A percentile compares a stretch with the other conserved stretches of the same genome.
Evolutionary conservation across 2,113 vertebrate species (phyloP).

Genomic region (Antidorcas marsupialis): DNA sequence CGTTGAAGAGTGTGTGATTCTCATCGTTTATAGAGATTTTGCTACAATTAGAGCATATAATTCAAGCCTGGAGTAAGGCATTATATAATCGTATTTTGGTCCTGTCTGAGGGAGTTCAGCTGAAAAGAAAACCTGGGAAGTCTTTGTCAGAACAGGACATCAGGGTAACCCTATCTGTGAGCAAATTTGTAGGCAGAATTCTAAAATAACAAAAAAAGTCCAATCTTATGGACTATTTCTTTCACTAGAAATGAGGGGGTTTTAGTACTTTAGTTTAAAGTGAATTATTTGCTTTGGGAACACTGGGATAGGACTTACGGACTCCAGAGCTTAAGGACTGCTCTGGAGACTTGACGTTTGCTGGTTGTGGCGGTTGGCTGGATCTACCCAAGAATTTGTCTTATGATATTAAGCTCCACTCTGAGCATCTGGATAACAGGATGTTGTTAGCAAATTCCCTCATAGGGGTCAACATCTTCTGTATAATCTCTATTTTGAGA

Average conservation of each 20-base stretch:
- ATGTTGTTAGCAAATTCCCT: background rate
- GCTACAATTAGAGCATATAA: background rate
- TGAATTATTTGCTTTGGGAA: background rate
- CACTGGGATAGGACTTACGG: background rate
- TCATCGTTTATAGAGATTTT: background rate
- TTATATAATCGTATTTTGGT: background rate
- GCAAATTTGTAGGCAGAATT: background rate
- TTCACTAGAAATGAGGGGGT: background rate
- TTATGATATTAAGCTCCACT: background rate
- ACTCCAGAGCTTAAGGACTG: background rate
- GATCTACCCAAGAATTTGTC: background rate
- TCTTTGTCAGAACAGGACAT: background rate
- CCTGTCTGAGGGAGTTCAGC: background rate
- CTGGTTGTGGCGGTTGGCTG: background rate
- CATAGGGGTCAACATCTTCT: background rate
- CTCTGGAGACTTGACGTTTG: background rate
- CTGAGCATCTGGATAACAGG: background rate
- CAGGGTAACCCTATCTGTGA: background rate
- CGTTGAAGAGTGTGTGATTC: background rate
- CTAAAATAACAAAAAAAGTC: background rate
- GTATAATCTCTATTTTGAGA: background rate
- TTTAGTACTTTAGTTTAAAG: background rate
- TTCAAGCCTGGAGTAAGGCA: background rate
- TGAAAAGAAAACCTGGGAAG: background rate
- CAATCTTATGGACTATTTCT: background rate